These are phyloP conservation scores for Pseudomyrmex concolor DNA, from an alignment of 1,140 invertebrate species.

Conservation along the genomic window DNA sequence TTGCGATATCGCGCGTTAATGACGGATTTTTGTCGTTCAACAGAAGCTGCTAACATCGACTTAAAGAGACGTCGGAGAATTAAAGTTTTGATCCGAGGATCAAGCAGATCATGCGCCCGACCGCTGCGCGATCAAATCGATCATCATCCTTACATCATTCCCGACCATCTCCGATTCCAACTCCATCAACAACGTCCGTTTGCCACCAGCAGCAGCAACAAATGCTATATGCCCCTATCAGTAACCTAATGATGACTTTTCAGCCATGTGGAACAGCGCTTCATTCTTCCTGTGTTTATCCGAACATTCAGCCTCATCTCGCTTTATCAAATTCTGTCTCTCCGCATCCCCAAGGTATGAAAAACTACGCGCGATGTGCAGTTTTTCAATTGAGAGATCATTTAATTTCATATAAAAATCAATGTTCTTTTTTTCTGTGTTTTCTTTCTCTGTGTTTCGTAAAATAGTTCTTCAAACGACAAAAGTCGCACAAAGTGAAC, in stretches of 20 bases:
- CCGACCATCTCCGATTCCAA: conserved; percentile 64
- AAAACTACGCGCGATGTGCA: conserved; percentile 6
- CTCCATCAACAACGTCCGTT: conserved; percentile 59
- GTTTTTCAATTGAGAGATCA: neutral
- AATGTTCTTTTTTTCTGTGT: neutral
- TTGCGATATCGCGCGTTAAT: neutral
- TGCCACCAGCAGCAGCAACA: conserved; percentile 74
- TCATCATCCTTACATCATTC: conserved; percentile 74
- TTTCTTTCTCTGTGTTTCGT: conserved; percentile 31
- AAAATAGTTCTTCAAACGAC: neutral
- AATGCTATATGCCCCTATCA: conserved; percentile 77
- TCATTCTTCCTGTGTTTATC: conserved; percentile 76
- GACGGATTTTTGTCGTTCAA: conserved; percentile 3
- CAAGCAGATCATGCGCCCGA: conserved; percentile 79
- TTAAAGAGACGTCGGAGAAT: conserved; percentile 38
- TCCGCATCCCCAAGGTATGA: conserved; percentile 74
- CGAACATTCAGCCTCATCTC: conserved; percentile 70
- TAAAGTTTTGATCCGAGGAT: conserved; percentile 57
- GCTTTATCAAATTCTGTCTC: conserved; percentile 62
- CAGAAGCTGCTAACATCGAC: conserved; percentile 46
- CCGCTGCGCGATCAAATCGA: conserved; percentile 75
- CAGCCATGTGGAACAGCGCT: conserved; percentile 72
- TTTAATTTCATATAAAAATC: neutral
- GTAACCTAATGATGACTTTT: conserved; percentile 75
- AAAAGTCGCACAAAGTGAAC: neutral